These are phyloP conservation scores for Telmatherina bonti DNA, from an alignment of 2,797 vertebrate genomes.

Conservation along the genomic window DNA sequence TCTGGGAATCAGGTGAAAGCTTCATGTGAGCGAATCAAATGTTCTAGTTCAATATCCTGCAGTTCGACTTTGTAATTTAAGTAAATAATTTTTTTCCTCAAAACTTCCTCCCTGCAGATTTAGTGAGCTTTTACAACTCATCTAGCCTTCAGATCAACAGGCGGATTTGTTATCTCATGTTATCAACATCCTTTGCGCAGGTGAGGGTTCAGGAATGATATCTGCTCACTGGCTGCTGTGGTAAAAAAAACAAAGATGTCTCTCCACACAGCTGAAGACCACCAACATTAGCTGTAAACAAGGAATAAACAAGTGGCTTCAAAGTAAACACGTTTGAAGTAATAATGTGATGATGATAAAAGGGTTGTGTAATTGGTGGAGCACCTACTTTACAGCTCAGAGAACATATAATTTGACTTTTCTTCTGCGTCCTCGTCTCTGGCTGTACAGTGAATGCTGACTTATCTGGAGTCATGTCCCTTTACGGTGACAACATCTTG, in stretches of 20 bases:
- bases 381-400: neutral
- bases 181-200: conserved; percentile 38
- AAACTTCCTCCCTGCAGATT: conserved; percentile 26
- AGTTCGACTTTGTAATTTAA: neutral
- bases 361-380: neutral
- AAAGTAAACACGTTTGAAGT: conserved; percentile 22
- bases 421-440: neutral
- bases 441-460: neutral
- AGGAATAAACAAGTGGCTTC: conserved; percentile 32
- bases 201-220: conserved; percentile 26
- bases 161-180: conserved; percentile 31
- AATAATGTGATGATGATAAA: conserved; percentile 2
- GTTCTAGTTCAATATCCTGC: neutral
- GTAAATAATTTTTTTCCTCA: conserved; percentile 1
- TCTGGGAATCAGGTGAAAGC: neutral
- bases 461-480: neutral
- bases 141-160: neutral
- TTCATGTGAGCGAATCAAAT: neutral
- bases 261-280: conserved; percentile 29
- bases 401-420: neutral
- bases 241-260: conserved; percentile 33
- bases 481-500: neutral
- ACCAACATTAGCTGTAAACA: conserved; percentile 40
- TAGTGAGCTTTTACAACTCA: conserved; percentile 5
- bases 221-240: neutral